Conservation (phyloP, 2,113 vertebrate species). For the Phalacrocorax pelagicus region DNA sequence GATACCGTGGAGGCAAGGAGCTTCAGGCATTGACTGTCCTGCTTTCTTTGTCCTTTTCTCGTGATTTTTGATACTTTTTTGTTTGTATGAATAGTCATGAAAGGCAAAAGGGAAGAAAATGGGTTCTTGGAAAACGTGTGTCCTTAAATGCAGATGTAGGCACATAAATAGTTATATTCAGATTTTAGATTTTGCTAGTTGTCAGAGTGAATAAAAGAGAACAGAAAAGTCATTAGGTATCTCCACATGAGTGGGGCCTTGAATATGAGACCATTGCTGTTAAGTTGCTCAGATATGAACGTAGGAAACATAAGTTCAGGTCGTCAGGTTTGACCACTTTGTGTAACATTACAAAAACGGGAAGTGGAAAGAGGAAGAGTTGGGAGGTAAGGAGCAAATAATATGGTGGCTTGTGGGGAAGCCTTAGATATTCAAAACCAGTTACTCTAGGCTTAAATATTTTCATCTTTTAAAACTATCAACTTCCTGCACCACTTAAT, state of each 20-base stretch:
- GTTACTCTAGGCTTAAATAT: background rate
- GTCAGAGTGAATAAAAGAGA: background rate
- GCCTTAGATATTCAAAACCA: background rate
- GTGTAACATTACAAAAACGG: background rate
- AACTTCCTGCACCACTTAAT: background rate
- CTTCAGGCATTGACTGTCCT: background rate
- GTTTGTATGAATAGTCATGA: background rate
- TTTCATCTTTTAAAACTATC: background rate
- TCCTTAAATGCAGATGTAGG: background rate
- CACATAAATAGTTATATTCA: background rate
- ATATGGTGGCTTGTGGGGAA: background rate
- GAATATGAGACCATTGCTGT: background rate
- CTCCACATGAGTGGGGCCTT: background rate
- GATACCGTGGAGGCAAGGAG: background rate
- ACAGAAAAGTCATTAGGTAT: background rate
- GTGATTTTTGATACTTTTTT: background rate
- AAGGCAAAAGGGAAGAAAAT: background rate
- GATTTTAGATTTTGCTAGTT: background rate
- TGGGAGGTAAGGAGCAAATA: background rate
- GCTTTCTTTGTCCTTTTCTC: background rate
- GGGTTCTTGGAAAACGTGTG: background rate
- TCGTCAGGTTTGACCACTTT: background rate
- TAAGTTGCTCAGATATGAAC: background rate
- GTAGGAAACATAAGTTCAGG: background rate
- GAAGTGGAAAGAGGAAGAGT: slow-evolving; percentile 11